A percentile compares a stretch with the other conserved stretches of the same genome.
Evolutionary conservation across 2,797 vertebrate genomes (phyloP).

Genomic region (Ciconia nigra): DNA sequence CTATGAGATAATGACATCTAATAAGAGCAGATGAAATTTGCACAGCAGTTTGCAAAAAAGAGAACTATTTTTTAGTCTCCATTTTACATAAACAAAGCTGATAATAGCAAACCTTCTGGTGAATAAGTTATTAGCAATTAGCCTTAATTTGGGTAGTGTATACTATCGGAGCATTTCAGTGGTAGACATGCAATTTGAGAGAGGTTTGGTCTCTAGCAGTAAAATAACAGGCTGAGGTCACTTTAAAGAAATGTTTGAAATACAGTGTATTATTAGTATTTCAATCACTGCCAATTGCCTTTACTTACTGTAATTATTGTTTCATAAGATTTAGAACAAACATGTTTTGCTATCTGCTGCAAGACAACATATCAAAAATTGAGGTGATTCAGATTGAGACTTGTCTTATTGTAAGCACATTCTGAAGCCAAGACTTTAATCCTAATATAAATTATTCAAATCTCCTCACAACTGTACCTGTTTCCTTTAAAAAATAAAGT

Average conservation of each 20-base stretch:
- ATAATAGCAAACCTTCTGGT: slow-evolving; percentile 26
- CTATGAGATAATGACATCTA: background rate
- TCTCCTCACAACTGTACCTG: background rate
- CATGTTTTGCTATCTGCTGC: slow-evolving; percentile 32
- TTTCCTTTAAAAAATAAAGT: background rate
- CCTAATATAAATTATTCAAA: background rate
- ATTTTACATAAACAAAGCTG: slow-evolving; percentile 50
- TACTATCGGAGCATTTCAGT: background rate
- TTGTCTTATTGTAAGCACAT: background rate
- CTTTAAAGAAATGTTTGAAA: slow-evolving; percentile 31
- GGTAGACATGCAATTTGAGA: slow-evolving; percentile 6
- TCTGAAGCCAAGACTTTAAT: background rate
- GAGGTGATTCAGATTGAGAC: slow-evolving; percentile 16
- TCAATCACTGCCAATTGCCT: slow-evolving; percentile 55
- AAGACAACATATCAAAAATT: slow-evolving; percentile 6
- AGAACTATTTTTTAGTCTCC: slow-evolving; percentile 51
- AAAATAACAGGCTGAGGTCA: slow-evolving; percentile 55
- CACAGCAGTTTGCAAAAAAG: slow-evolving; percentile 48
- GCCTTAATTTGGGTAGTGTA: slow-evolving; percentile 23
- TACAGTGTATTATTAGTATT: slow-evolving; percentile 32
- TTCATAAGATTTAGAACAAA: slow-evolving; percentile 26
- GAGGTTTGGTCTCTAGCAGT: slow-evolving; percentile 39
- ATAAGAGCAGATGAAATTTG: slow-evolving; percentile 52
- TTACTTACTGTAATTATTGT: slow-evolving; percentile 61
- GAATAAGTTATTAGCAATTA: slow-evolving; percentile 63